Base-by-base conservation (phyloP, 2,797 vertebrate genomes). In the Rhabdomys pumilio region DNA sequence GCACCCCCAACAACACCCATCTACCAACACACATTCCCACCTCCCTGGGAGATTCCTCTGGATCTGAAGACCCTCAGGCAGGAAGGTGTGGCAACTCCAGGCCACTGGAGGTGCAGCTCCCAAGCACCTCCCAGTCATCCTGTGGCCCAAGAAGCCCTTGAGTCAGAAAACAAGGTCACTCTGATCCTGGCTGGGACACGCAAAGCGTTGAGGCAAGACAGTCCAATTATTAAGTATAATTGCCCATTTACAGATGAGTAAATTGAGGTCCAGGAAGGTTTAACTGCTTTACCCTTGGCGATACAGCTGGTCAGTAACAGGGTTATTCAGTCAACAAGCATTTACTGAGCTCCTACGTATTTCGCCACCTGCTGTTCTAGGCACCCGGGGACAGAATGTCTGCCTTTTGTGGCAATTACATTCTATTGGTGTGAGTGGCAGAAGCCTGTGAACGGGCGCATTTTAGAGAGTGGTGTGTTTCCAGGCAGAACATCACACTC, bases 201-300 rank as follows among this genome's bases (percentile, higher is more conserved):
- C 86, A 90, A 44, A 57, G 83, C 17, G 0, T 29, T n/a, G 10
- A 47, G 20, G 89, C 88, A 44, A 76, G 63, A 47, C 4, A 57
- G 53, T n/a, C 9, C 41, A 55, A 38, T 85, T 41, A 93, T 92
- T 79, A 72, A 76, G 38, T 61, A 17, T 92, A 94, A 91, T 84
- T 55, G 41, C 73, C 82, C 95, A 89, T 97, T 97, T 93, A 93
- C 94, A 95, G 89, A 75, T 55, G 91, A 94, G 89, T 80, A 92
- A 91, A 86, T 53, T 57, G 75, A 47, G 86, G 50, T 77, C 75
- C 79, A 50, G 84, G 59, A 91, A 90, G 65, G 79, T 65, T 76
- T 82, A 55, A 77, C 90, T 76, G 57, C 84, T 76, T 95, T 81
- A 55, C 85, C 83, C 69, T 75, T 55, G 59, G 79, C 59, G 50